Evolutionary conservation across 2,888 invertebrate species (phyloP).

Genomic region (Rhingia rostrata): DNA sequence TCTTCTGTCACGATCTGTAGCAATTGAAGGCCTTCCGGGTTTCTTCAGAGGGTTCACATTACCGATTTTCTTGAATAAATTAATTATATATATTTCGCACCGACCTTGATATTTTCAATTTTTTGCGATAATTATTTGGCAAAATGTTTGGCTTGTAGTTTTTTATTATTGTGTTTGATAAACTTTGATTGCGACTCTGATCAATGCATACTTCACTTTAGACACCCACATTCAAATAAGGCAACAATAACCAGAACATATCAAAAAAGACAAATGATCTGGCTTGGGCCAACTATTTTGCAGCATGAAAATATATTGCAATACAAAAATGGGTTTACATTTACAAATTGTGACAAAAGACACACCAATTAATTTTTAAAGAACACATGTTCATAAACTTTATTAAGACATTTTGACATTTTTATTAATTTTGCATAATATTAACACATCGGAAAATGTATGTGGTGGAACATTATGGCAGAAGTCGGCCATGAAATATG

Average conservation of each 20-base stretch:
- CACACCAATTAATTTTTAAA: constrained; percentile 11
- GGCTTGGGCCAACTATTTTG: constrained; percentile 19
- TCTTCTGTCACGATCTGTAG: constrained; percentile 5
- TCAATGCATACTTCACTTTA: constrained; percentile 11
- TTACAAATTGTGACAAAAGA: constrained; percentile 10
- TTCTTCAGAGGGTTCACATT: background rate
- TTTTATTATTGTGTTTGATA: background rate
- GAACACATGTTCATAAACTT: constrained; percentile 16
- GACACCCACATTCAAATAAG: constrained; percentile 11
- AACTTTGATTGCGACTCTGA: background rate
- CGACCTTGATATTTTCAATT: no score
- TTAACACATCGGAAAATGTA: constrained; percentile 10
- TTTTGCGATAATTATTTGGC: no score
- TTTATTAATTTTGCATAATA: constrained; percentile 1
- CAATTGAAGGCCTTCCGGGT: constrained; percentile 17
- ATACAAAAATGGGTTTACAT: constrained; percentile 9
- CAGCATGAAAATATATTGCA: constrained; percentile 22
- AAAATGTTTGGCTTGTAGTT: background rate
- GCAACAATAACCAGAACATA: no score
- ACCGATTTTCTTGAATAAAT: no score
- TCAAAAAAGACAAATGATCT: background rate
- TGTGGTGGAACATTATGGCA: no score
- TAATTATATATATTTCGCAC: no score
- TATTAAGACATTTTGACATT: constrained; percentile 26
- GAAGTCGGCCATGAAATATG: no score